Evolutionary conservation across 2,888 invertebrate genomes (phyloP).

Genomic region (Ceratothoa steindachneri): DNA sequence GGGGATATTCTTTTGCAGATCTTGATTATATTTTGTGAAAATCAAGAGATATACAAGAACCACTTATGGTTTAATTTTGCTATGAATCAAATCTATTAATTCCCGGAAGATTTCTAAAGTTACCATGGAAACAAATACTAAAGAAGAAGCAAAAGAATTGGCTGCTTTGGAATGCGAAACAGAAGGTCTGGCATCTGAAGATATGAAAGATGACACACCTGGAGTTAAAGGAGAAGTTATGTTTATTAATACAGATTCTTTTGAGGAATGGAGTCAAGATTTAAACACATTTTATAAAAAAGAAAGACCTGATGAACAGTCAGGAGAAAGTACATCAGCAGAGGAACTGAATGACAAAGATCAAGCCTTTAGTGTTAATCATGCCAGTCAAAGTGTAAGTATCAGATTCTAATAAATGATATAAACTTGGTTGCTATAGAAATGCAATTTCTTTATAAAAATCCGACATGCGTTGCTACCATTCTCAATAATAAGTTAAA

Average conservation of each 20-base stretch:
- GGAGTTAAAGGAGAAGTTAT: conserved; percentile 40
- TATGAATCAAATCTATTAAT: too few species aligned
- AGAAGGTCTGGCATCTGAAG: conserved; percentile 13
- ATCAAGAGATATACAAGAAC: too few species aligned
- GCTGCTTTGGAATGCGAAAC: not conserved
- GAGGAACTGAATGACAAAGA: not conserved
- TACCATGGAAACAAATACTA: not conserved
- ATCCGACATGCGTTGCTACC: too few species aligned
- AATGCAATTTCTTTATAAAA: not conserved
- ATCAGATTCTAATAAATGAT: too few species aligned
- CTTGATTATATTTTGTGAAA: too few species aligned
- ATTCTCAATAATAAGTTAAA: too few species aligned
- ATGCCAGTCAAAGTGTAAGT: not conserved
- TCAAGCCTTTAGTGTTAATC: not conserved
- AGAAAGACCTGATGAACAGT: not conserved
- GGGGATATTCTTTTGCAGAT: too few species aligned
- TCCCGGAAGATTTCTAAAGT: too few species aligned
- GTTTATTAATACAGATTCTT: conserved; percentile 36
- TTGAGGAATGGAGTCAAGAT: conserved; percentile 38
- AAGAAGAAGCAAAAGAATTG: not conserved
- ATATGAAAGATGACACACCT: conserved; percentile 33
- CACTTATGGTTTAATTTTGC: too few species aligned
- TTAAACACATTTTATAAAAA: conserved; percentile 21
- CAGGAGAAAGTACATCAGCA: not conserved
- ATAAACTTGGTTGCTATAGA: too few species aligned